phyloP scores from a whole-genome alignment of 2,113 vertebrate species.

The Lamprotornis superbus region DNA sequence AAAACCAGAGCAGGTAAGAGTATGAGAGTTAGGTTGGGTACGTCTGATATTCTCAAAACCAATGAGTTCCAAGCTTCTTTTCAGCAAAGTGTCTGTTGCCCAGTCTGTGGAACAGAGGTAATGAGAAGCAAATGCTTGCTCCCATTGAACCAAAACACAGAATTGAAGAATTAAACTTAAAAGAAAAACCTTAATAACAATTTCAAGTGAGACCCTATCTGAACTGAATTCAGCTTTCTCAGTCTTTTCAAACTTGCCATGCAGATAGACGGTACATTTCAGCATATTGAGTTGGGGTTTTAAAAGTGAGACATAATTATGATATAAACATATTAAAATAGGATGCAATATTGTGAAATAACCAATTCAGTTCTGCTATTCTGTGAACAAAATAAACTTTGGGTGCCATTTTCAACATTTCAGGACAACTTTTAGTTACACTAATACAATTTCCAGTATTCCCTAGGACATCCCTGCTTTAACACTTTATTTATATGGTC shows the following conservation, averaged over 20 bases:
- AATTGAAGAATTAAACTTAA: neutral
- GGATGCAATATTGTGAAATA: neutral
- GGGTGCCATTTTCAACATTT: neutral
- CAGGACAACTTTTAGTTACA: neutral
- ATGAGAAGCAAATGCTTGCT: neutral
- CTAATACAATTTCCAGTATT: neutral
- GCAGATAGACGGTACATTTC: neutral
- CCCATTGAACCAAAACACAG: neutral
- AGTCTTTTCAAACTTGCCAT: neutral
- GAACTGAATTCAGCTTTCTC: neutral
- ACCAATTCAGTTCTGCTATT: neutral
- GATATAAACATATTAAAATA: neutral
- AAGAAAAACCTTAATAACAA: neutral
- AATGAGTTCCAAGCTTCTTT: neutral
- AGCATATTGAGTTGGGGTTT: fast-evolving
- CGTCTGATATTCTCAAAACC: neutral
- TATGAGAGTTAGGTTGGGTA: neutral
- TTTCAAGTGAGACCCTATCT: neutral
- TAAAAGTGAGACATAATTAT: neutral
- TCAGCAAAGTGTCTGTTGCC: neutral
- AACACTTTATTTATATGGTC: neutral
- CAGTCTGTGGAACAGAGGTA: neutral
- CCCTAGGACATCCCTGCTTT: neutral
- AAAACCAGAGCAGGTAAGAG: neutral
- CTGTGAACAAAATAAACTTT: neutral